Evolutionary conservation across 2,888 invertebrate species (phyloP), one percentile per base, ranked within the genome.

Genomic region (Dynastes tityus): DNA sequence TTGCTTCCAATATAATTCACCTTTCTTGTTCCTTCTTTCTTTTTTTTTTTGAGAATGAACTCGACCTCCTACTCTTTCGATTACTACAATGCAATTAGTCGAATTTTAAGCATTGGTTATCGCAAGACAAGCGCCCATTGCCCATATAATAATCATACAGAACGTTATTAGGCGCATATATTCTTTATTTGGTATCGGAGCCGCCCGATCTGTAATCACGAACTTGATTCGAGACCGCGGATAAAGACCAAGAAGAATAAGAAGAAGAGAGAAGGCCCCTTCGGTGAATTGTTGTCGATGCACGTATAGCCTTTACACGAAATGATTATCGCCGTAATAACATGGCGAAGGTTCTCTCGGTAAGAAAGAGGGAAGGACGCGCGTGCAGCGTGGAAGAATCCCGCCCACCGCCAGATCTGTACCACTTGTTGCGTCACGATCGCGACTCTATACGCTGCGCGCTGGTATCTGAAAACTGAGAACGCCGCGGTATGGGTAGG

Each of bases 291-390:
- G 85, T 85, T 85, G n/a, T 22, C 45, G 45, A 45, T 45, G 11
- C 45, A 45, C 45, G 45, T 45, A 53, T 4, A 22, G 55, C 55
- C 55, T 45, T 45, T 45, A 85, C 82, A 76, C 80, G 84, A 45
- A 86, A 86, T 86, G 86, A 86, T 86, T 86, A 86, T 87, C 87
- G 85, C 80, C 80, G 84, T 86, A 86, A 87, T 86, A 86, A 86
- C 82, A 86, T 82, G 22, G 55, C 55, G 55, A 55, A 45, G 45
- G 45, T 8, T 37, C 32, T 37, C 32, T 2, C 45, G 45, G 55
- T 13, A n/a, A 22, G 55, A 55, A 22, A 55, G 22, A 82, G 84
- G 80, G 73, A 65, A 71, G 55, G 77, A 78, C 74, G 79, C 45
- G 45, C 45, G 64, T 80, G 81, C 82, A 82, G 83, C 82, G 82